Evolutionary conservation across 2,888 invertebrate species (phyloP), one percentile per base, ranked within the genome.

Genomic region (Monoplex corrugatus): DNA sequence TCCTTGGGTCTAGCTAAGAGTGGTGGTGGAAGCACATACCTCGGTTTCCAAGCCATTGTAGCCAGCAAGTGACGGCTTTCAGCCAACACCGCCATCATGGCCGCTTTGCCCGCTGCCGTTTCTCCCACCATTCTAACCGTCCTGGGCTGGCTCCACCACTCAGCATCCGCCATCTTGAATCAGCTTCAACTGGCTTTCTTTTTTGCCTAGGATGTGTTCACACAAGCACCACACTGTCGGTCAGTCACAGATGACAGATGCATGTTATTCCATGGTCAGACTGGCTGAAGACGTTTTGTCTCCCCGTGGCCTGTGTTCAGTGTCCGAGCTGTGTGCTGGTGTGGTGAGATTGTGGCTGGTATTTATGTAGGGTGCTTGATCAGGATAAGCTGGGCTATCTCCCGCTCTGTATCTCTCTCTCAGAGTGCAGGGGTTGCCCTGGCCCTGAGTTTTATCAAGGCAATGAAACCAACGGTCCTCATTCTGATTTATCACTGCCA

Each of bases 401-500:
- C 82, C 32, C n/a, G 45, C 45, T 83, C 82, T 83, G 82, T 83
- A 83, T 83, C 84, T 84, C 84, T 57, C 44, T 88, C 32, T 50
- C 75, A 82, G 83, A 82, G 82, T 57, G 78, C 78, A 80, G 35
- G 68, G 43, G 44, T 19, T 68, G 83, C 19, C 40, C 80, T 23
- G 87, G 80, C 78, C 78, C 80, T 13, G 38, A 35, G 57, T 57
- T 88, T 88, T 88, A 88, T 88, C 88, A 57, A 63, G 88, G 88
- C 88, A 44, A 57, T 57, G 80, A 63, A 43, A 32, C 23, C 38
- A 40, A 44, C 63, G 83, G 50, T 88, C 83, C 83, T 82, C 6
- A 40, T 68, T 82, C 83, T 88, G 88, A 88, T 88, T 83, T 83
- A 88, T 88, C 88, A 88, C 88, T 68, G 88, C 88, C 88, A 88